A percentile compares a stretch with the other conserved stretches of the same genome.
phyloP scores from a whole-genome alignment of 2,113 vertebrate genomes.

The Hippoglossus stenolepis region DNA sequence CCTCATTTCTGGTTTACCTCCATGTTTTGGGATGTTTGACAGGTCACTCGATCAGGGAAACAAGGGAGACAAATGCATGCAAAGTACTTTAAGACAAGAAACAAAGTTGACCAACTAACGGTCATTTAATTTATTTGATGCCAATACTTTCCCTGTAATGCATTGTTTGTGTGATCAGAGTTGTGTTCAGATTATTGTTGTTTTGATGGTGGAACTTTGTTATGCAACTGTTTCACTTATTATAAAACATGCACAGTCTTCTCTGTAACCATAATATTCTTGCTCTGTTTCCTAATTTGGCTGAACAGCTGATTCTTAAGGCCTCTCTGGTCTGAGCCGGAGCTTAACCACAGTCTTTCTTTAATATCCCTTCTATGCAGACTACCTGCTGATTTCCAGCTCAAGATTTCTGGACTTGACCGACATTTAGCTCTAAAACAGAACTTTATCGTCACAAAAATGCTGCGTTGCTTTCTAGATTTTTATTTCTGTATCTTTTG shows the following conservation, averaged over 20 bases:
- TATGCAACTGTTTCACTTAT: background rate
- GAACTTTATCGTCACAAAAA: background rate
- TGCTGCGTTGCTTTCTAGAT: background rate
- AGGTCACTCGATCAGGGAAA: background rate
- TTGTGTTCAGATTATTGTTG: background rate
- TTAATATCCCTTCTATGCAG: background rate
- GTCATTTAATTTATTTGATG: too few relatives aligned
- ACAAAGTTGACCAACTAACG: background rate
- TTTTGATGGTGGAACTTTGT: background rate
- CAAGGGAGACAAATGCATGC: too few relatives aligned
- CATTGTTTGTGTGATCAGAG: too few relatives aligned
- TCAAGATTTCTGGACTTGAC: background rate
- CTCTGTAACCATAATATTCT: background rate
- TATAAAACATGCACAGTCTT: background rate
- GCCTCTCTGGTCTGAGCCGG: slow-evolving; percentile 35
- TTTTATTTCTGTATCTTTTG: background rate
- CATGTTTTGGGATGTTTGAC: background rate
- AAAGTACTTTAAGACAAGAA: background rate
- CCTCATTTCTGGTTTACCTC: background rate
- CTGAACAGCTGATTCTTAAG: slow-evolving; percentile 2
- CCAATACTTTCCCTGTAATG: too few relatives aligned
- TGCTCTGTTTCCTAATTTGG: background rate
- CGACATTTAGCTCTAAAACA: background rate
- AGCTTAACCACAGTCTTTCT: slow-evolving; percentile 46
- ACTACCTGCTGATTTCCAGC: slow-evolving; percentile 17